Conservation (phyloP, 2,888 invertebrate species). For the Amblyjoppa fuscipennis region DNA sequence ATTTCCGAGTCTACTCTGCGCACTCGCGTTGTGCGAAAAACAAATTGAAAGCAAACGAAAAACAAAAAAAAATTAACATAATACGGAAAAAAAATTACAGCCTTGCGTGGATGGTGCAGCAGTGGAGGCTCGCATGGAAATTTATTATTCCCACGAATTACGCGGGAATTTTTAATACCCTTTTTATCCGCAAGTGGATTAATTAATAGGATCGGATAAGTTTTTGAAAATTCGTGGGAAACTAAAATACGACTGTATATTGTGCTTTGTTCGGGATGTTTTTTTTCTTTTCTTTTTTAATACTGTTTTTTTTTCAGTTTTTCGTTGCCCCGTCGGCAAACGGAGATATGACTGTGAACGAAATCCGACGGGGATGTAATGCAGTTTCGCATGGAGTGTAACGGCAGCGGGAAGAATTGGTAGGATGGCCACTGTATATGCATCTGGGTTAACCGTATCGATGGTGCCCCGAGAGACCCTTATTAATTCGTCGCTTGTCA, state of each 20-base stretch:
- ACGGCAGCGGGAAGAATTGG: background rate
- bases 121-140: background rate
- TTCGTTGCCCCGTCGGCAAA: background rate
- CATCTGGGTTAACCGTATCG: constrained; percentile 39
- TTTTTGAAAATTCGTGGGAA: background rate
- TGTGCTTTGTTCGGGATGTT: background rate
- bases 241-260: constrained; percentile 4
- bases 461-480: constrained; percentile 8
- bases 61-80: background rate
- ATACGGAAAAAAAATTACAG: background rate
- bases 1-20: constrained; percentile 31
- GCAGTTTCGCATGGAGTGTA: constrained; percentile 7
- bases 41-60: background rate
- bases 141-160: constrained; percentile 30
- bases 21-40: background rate
- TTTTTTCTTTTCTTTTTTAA: background rate
- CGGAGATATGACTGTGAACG: constrained; percentile 12
- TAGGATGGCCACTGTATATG: background rate
- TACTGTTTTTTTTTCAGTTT: background rate
- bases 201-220: constrained; percentile 3
- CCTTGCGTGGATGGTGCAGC: background rate
- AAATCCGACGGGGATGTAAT: constrained; percentile 6
- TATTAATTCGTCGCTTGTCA: constrained; percentile 33
- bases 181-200: constrained; percentile 5
- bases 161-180: constrained; percentile 26